A percentile compares a stretch with the other conserved stretches of the same genome.
Evolutionary conservation across 1,140 invertebrate genomes (phyloP).

Genomic region (Piezodorus guildinii): DNA sequence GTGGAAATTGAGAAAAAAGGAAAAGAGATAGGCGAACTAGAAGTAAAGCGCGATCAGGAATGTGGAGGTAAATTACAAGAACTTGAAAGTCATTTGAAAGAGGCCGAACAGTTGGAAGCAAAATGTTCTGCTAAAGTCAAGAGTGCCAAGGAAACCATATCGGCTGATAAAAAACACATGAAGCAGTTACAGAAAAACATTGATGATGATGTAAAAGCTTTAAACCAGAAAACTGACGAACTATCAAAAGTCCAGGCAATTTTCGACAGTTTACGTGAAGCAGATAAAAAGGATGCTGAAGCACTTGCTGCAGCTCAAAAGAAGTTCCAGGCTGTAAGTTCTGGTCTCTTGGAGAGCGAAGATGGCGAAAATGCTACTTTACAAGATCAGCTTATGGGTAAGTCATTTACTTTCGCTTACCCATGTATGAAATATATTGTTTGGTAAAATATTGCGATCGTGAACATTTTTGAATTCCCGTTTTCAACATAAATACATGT

Average conservation of each 20-base stretch:
- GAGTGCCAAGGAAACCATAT: constrained; percentile 53
- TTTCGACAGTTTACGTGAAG: constrained; percentile 57
- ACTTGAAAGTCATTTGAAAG: constrained; percentile 53
- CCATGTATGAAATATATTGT: too few species aligned
- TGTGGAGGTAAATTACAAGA: constrained; percentile 49
- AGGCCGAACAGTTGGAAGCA: constrained; percentile 54
- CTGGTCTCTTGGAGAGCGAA: constrained; percentile 67
- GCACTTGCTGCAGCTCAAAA: constrained; percentile 61
- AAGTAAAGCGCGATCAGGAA: constrained; percentile 49
- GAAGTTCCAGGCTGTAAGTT: constrained; percentile 68
- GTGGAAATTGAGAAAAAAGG: constrained; percentile 43
- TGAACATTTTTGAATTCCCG: too few species aligned
- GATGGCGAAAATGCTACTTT: constrained; percentile 73
- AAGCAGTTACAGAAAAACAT: constrained; percentile 57
- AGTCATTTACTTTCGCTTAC: constrained; percentile 25
- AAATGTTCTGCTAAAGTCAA: constrained; percentile 53
- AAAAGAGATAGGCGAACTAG: constrained; percentile 39
- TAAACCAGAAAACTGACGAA: constrained; percentile 52
- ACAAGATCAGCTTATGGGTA: constrained; percentile 78
- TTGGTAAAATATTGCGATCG: too few species aligned
- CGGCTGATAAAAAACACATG: constrained; percentile 55
- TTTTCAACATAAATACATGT: too few species aligned
- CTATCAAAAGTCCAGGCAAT: constrained; percentile 51
- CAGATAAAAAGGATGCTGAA: constrained; percentile 52
- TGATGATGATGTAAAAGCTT: constrained; percentile 51